Conservation (phyloP, 2,888 invertebrate species). For the Meliscaeva auricollis region DNA sequence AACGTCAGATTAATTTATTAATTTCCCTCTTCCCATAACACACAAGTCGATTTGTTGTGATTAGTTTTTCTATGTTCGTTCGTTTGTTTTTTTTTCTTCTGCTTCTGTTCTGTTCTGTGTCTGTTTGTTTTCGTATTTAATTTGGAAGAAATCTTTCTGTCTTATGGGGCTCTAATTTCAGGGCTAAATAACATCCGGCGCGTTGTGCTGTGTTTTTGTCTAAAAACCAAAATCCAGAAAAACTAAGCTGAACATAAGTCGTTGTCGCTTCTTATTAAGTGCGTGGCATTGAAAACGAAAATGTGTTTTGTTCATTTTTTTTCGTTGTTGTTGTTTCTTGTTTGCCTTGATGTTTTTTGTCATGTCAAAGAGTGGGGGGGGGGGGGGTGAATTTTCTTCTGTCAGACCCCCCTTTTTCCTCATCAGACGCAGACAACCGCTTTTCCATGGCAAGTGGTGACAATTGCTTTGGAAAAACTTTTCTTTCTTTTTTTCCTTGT, state of each 20-base stretch:
- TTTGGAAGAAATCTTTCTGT: constrained; percentile 37
- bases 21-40: constrained; percentile 39
- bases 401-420: neutral
- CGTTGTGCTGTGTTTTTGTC: neutral
- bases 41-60: constrained; percentile 73
- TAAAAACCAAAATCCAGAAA: constrained; percentile 5
- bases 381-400: neutral
- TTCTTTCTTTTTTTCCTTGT: constrained; percentile 10
- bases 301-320: constrained; percentile 55
- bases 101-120: constrained; percentile 10
- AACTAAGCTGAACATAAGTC: constrained; percentile 44
- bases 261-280: constrained; percentile 59
- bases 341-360: constrained; percentile 2
- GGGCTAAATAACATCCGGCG: constrained; percentile 69
- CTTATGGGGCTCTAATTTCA: constrained; percentile 71
- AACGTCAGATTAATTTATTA: constrained; percentile 66
- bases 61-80: constrained; percentile 71
- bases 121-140: constrained; percentile 37
- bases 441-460: constrained; percentile 42
- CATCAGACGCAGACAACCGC: neutral
- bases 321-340: too few species aligned
- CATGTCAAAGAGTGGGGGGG: neutral
- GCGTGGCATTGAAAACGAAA: constrained; percentile 63
- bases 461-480: constrained; percentile 54
- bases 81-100: constrained; percentile 6